Evolutionary conservation across 2,113 vertebrate species (phyloP), one percentile per base, ranked within the genome.

Genomic region (Pteropus alecto): DNA sequence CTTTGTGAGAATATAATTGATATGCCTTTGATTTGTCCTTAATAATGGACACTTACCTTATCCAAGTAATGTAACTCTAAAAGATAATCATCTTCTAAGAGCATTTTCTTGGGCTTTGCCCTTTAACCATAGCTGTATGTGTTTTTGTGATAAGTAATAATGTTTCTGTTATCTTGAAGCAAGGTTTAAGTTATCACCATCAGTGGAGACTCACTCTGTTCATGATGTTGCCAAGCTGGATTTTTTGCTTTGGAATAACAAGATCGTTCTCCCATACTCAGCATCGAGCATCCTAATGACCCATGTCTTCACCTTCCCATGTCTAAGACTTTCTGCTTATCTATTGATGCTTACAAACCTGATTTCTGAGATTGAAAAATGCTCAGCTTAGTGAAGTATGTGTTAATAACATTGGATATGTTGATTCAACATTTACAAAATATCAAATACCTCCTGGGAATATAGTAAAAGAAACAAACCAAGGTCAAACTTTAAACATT

Each of bases 11-110:
- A 21, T 90, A 33, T 56, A 77, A 78, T 82, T 60, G 21, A 43
- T 67, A 26, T 21, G 8, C n/a, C 38, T 65, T 90, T 87, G 90
- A 61, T 83, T 89, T 92, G 68, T 38, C 74, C 93, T 93, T 87
- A 84, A 15, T 68, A 60, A 33, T 65, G 60, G 38, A 68, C 14
- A 46, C 93, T 82, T 70, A 65, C 18, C 81, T 94, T 91, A 58
- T 28, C 33, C 12, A 60, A 58, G 16, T 83, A 81, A 48, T 93
- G 18, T 41, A 81, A 48, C 91, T 88, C 24, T 73, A n/a, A 78
- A 94, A 58, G 28, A 68, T 43, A 90, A 14, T 60, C 22, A 46
- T 79, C 65, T 71, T 87, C 30, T 60, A 67, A 51, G 92, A 54
- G 4, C 58, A 13, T 94, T 89, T 93, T 94, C 35, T 67, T 68